Conservation (phyloP, 1,140 invertebrate species). For the Protaetia brevitarsis region DNA sequence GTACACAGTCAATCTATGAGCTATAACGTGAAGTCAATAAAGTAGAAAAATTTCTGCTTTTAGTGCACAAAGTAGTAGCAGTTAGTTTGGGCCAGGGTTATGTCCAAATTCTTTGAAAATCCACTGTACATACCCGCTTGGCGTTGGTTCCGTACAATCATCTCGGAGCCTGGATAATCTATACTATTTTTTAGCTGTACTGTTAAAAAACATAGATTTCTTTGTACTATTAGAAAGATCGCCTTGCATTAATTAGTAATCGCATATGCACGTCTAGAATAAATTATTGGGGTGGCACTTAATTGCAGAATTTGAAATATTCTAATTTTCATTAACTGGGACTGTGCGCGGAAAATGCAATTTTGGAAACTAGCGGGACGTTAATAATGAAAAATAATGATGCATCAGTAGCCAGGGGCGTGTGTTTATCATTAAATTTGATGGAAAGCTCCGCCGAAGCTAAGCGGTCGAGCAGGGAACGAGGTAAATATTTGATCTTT, state of each 20-base stretch:
- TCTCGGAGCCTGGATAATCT: no score
- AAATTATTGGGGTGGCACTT: background rate
- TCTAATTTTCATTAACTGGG: slow-evolving; percentile 32
- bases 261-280: background rate
- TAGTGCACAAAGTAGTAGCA: no score
- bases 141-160: no score
- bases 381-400: slow-evolving; percentile 51
- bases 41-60: no score
- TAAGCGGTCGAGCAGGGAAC: slow-evolving; percentile 33
- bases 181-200: no score
- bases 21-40: no score
- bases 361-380: slow-evolving; percentile 43
- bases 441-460: slow-evolving; percentile 38
- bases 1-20: no score
- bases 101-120: no score
- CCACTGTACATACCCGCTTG: no score
- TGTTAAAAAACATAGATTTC: no score
- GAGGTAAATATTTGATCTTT: slow-evolving; percentile 38
- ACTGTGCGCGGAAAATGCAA: slow-evolving; percentile 33
- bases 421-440: slow-evolving; percentile 48
- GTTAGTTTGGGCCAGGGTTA: no score
- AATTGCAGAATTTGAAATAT: slow-evolving; percentile 24
- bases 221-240: background rate
- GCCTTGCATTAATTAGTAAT: background rate
- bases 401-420: slow-evolving; percentile 41